These are phyloP conservation scores for Macaca nemestrina DNA, from an alignment of 2,113 vertebrate species.

Conservation along the genomic window DNA sequence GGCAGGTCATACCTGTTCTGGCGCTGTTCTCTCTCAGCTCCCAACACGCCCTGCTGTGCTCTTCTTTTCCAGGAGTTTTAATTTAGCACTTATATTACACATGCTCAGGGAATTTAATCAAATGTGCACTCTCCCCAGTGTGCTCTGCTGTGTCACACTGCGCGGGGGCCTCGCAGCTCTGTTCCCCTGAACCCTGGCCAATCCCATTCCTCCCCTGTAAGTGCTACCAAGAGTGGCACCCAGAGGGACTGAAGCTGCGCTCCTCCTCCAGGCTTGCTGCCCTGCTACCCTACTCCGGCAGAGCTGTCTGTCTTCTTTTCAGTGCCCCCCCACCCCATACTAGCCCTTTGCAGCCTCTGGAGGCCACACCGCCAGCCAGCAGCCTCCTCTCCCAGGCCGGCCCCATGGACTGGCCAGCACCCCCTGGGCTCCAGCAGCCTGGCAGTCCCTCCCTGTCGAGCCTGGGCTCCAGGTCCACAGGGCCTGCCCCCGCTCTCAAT, in stretches of 20 bases:
- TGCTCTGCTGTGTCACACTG: accelerated
- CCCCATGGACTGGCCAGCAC: no score
- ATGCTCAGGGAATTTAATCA: background rate
- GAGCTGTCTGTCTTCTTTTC: background rate
- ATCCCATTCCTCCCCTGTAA: background rate
- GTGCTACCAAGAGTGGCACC: background rate
- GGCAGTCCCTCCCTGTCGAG: background rate
- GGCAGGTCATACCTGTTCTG: no score
- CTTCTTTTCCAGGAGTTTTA: background rate
- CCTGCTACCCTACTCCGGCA: background rate
- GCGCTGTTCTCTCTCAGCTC: background rate
- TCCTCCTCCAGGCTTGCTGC: no score
- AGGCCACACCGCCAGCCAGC: background rate
- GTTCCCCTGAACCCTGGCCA: no score
- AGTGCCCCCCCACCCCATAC: background rate
- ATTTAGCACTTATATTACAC: background rate
- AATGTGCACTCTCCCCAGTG: background rate
- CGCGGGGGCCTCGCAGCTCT: no score
- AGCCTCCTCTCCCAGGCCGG: no score
- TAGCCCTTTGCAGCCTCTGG: background rate
- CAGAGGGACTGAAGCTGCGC: no score
- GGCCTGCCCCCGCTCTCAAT: background rate
- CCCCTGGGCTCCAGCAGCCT: background rate
- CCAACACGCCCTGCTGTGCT: no score
- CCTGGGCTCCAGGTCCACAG: no score